Conservation (phyloP, 1,140 invertebrate species). For the Oscheius sp. region DNA sequence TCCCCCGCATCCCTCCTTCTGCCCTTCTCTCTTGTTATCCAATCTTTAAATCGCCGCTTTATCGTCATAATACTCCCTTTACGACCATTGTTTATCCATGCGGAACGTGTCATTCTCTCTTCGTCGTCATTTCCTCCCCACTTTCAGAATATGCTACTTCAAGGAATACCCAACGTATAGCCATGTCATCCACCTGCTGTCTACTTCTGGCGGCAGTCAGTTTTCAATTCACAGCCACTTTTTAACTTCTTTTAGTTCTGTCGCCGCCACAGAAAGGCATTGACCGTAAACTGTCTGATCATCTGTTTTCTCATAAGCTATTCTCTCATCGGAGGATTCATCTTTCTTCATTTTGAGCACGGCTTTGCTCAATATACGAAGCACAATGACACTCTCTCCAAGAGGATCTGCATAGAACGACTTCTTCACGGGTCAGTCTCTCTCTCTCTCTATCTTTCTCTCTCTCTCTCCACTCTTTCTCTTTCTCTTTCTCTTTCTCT, state of each 20-base stretch:
- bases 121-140: too few relatives aligned
- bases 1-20: too few relatives aligned
- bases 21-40: too few relatives aligned
- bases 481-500: not conserved
- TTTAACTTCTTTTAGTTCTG: conserved; percentile 43
- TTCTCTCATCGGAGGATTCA: conserved; percentile 48
- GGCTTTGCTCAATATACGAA: conserved; percentile 33
- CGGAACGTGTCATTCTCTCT: too few relatives aligned
- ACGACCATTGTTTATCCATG: too few relatives aligned
- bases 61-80: too few relatives aligned
- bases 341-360: conserved; percentile 53
- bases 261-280: conserved; percentile 44
- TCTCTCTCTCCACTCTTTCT: not conserved
- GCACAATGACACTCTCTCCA: conserved; percentile 38
- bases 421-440: conserved; percentile 30
- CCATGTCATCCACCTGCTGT: too few relatives aligned
- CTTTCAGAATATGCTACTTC: too few relatives aligned
- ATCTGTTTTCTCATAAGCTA: conserved; percentile 49
- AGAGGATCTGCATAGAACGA: conserved; percentile 42
- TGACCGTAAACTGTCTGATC: conserved; percentile 48
- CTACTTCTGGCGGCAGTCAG: too few relatives aligned
- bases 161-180: too few relatives aligned
- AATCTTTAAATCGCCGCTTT: too few relatives aligned
- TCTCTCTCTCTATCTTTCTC: not conserved
- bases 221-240: not conserved